phyloP scores from a whole-genome alignment of 2,888 invertebrate genomes.

The Pollenia amentaria region DNA sequence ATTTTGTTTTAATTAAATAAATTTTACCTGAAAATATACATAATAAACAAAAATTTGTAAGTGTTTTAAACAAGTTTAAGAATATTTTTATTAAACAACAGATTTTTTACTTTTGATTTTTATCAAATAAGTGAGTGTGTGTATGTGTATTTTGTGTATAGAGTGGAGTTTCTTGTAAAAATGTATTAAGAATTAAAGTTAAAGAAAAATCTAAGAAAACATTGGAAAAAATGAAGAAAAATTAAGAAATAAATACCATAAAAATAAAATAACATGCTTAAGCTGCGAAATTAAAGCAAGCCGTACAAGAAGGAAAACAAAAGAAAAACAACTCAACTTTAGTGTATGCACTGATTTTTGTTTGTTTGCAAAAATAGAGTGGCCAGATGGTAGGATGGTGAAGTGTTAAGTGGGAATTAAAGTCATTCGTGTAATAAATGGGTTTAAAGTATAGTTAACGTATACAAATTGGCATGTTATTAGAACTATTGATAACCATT shows the following conservation, averaged over 20 bases:
- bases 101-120: neutral
- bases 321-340: slow-evolving; percentile 28
- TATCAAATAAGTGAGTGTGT: neutral
- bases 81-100: slow-evolving; percentile 6
- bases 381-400: slow-evolving; percentile 16
- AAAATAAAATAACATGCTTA: slow-evolving; percentile 62
- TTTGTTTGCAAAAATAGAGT: neutral
- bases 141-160: slow-evolving; percentile 47
- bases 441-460: too few relatives aligned
- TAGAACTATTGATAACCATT: too few relatives aligned
- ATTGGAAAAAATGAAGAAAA: slow-evolving; percentile 29
- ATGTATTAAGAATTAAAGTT: slow-evolving; percentile 40
- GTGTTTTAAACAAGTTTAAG: slow-evolving; percentile 40
- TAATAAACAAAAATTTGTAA: slow-evolving; percentile 32
- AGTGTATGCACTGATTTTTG: slow-evolving; percentile 17
- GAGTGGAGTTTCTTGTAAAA: slow-evolving; percentile 45
- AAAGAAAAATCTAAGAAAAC: slow-evolving; percentile 32
- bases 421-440: neutral
- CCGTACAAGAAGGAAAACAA: slow-evolving; percentile 40
- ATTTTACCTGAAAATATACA: neutral
- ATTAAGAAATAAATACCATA: slow-evolving; percentile 31
- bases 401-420: neutral
- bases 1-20: neutral
- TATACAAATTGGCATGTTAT: too few relatives aligned
- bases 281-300: slow-evolving; percentile 69